Percentiles rank a stretch among this genome's conserved stretches.
These are phyloP conservation scores for Pegoplata infirma DNA, from an alignment of 2,888 invertebrate species.

Conservation along the genomic window DNA sequence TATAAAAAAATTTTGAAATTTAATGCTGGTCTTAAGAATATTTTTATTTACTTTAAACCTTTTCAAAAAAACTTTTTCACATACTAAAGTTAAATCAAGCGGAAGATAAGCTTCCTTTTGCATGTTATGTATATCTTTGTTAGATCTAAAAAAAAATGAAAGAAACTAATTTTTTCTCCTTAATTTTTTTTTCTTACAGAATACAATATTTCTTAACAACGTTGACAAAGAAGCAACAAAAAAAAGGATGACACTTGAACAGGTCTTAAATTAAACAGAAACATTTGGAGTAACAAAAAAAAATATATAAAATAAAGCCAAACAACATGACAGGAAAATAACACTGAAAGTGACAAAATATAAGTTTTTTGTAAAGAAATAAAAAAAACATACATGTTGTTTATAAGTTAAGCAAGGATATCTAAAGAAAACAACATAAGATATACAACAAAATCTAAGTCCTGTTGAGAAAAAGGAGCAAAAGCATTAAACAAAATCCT, in stretches of 20 bases:
- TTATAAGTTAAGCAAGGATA: not conserved
- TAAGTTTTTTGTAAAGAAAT: not conserved
- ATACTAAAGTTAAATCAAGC: not conserved
- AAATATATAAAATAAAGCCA: too few relatives aligned
- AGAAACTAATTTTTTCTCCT: not conserved
- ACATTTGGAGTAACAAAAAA: constrained; percentile 24
- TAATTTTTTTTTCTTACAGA: not conserved
- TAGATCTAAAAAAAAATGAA: not conserved
- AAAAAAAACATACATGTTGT: not conserved
- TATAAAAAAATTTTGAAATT: too few relatives aligned
- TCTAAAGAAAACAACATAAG: not conserved
- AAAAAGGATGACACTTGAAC: constrained; percentile 62
- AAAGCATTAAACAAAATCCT: not conserved
- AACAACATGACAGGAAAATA: not conserved
- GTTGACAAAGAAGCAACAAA: too few relatives aligned
- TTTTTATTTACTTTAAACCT: too few relatives aligned
- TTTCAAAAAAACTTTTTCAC: not conserved
- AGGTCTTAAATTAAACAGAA: constrained; percentile 63
- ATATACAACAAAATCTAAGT: not conserved
- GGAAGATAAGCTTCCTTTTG: not conserved
- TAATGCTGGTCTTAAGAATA: too few relatives aligned
- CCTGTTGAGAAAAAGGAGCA: not conserved
- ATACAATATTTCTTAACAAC: not conserved
- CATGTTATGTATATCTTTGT: not conserved
- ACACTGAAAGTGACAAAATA: constrained; percentile 30